Evolutionary conservation across 2,888 invertebrate species (phyloP).

Genomic region (Megastigmus dorsalis): DNA sequence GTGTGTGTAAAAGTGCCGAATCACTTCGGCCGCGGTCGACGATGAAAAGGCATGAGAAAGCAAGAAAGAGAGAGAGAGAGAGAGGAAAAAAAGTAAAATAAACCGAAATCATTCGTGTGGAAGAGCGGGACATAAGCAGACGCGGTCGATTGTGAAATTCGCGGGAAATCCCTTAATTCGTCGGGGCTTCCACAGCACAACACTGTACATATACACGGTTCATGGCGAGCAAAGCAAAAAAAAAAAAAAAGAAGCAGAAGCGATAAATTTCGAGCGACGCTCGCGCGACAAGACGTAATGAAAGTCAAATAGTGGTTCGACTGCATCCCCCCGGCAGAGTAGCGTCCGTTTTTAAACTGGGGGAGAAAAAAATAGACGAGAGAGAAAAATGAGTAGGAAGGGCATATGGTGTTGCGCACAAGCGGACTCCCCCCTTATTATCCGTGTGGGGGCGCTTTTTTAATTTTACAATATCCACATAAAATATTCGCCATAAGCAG

Average conservation of each 20-base stretch:
- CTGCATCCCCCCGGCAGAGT: conserved; percentile 59
- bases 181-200: background rate
- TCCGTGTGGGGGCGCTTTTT: conserved; percentile 64
- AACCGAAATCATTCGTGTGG: background rate
- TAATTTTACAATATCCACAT: conserved; percentile 73
- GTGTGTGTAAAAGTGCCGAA: conserved; percentile 16
- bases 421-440: conserved; percentile 64
- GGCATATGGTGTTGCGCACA: conserved; percentile 62
- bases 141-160: conserved; percentile 33
- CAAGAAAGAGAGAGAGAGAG: background rate
- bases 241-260: conserved; percentile 46
- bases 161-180: conserved; percentile 47
- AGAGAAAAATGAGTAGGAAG: conserved; percentile 5
- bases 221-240: background rate
- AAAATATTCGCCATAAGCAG: conserved; percentile 71
- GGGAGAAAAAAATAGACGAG: conserved; percentile 34
- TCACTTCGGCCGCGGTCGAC: conserved; percentile 7
- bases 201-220: too few species aligned
- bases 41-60: background rate
- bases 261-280: conserved; percentile 66
- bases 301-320: conserved; percentile 74
- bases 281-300: conserved; percentile 70
- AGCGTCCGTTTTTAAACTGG: conserved; percentile 58
- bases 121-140: background rate
- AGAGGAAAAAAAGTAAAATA: background rate